phyloP scores from a whole-genome alignment of 2,888 invertebrate genomes.

The Leucania comma region DNA sequence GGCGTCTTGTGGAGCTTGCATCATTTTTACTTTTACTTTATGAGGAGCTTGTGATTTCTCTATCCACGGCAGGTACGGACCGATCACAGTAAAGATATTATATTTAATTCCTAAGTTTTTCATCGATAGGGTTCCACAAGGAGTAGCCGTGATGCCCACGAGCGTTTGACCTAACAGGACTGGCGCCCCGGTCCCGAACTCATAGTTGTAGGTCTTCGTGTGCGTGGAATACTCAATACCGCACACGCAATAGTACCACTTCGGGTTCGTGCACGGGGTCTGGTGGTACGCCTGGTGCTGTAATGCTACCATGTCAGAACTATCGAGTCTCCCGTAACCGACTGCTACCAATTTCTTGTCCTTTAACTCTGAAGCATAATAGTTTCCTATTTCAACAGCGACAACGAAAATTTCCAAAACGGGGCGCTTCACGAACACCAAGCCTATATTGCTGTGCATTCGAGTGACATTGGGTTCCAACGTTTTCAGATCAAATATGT shows the following conservation, averaged over 20 bases:
- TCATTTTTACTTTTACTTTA: too few species aligned
- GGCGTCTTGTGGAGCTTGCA: neutral
- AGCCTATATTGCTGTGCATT: constrained; percentile 80
- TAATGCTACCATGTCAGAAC: constrained; percentile 65
- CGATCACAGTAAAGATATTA: constrained; percentile 80
- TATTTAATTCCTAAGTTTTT: constrained; percentile 66
- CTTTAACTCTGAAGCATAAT: constrained; percentile 74
- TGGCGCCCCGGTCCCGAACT: constrained; percentile 81
- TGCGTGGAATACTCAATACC: constrained; percentile 72
- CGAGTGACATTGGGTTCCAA: constrained; percentile 68
- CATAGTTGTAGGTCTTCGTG: constrained; percentile 64
- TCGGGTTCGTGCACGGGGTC: constrained; percentile 77
- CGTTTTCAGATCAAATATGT: constrained; percentile 68
- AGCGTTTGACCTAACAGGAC: constrained; percentile 71
- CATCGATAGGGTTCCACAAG: constrained; percentile 69
- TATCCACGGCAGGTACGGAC: constrained; percentile 80
- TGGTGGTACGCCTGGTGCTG: constrained; percentile 76
- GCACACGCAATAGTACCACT: constrained; percentile 83
- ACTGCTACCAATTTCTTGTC: constrained; percentile 70
- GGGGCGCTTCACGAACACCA: constrained; percentile 72
- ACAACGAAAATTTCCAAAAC: constrained; percentile 69
- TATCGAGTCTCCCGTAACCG: constrained; percentile 74
- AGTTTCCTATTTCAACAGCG: constrained; percentile 72
- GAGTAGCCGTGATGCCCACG: constrained; percentile 75
- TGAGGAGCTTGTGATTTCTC: constrained; percentile 57